Base-by-base conservation (phyloP, 1,140 invertebrate genomes). In the Drosophila malerkotliana region DNA sequence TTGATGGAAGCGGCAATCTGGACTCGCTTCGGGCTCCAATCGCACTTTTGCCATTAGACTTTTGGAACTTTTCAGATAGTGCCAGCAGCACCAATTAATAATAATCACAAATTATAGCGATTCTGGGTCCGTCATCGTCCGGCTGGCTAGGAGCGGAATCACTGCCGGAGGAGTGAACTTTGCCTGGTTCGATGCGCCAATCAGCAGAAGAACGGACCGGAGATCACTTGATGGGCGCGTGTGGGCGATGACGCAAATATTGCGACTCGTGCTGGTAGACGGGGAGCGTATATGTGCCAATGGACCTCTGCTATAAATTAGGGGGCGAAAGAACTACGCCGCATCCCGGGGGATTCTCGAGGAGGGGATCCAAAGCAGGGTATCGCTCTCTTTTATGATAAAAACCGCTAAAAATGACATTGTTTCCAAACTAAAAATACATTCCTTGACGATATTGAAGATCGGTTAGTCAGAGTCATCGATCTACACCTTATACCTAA, bases 181-280 rank as follows among this genome's bases (percentile, higher is more conserved):
- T 61, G 14, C 39, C 51, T 79, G 52, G 72, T 82, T 81, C 71
- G 66, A 60, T 72, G 82, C 68, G 71, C 82, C 72, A 87, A 79
- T 77, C 68, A 74, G 32, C 63, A 5, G 30, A 54, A 69, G 55
- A 71, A 66, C 45, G 26, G 26, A 72, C 60, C 56, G 60, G 62
- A 82, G 82, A 87, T 87, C 82, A 87, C 83, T 87, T 78, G 71
- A 56, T 55, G 71, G 56, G 87, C 68, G 82, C 82, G 82, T 87
- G 78, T 66, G 39, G 58, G 41, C 73, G 51, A 78, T 87, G 82
- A 87, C 82, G 82, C 84, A 78, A 76, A 87, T 55, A 78, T 68
- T 61, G 64, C 52, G 18, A 45, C 48, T 87, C 78, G 71, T 82
- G 59, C 58, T 55, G 53, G 45, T 34, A 47, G 54, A 39, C 47